Evolutionary conservation across 2,888 invertebrate species (phyloP).

Genomic region (Drosophila anomelani): DNA sequence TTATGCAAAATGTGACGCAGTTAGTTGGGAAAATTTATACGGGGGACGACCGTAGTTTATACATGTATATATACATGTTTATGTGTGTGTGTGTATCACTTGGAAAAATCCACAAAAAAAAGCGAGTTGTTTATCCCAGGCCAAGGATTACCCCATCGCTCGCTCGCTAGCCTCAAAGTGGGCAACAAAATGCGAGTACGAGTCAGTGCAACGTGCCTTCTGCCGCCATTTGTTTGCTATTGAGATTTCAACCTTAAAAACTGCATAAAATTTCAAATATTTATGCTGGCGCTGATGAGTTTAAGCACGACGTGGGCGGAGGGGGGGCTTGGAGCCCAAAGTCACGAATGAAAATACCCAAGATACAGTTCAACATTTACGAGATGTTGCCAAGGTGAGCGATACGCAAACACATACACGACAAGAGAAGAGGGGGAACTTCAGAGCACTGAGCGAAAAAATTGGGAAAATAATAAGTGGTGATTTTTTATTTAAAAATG

Average conservation of each 20-base stretch:
- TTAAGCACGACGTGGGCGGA: not conserved
- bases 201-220: slow-evolving; percentile 10
- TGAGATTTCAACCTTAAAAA: slow-evolving; percentile 42
- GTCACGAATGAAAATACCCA: slow-evolving; percentile 44
- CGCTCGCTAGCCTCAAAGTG: not conserved
- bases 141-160: slow-evolving; percentile 26
- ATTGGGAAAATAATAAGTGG: too few species aligned
- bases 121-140: slow-evolving; percentile 29
- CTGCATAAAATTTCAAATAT: slow-evolving; percentile 47
- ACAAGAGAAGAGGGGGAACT: not conserved
- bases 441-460: slow-evolving; percentile 4
- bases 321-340: not conserved
- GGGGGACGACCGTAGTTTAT: slow-evolving; percentile 17
- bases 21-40: slow-evolving; percentile 75
- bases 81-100: not conserved
- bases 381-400: slow-evolving; percentile 43
- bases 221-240: slow-evolving; percentile 8
- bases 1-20: slow-evolving; percentile 80
- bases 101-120: not conserved
- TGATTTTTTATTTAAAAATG: not conserved
- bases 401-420: slow-evolving; percentile 23
- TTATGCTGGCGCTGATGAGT: slow-evolving; percentile 48
- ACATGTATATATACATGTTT: not conserved
- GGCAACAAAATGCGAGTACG: slow-evolving; percentile 24
- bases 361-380: slow-evolving; percentile 47